Conservation (phyloP, 2,113 vertebrate species). For the chimpanzee (Pan troglodytes) region NHGRI_mPanTro3-v2.1_pri NC_072411.2:82405501-82406000, state of each 20-base stretch:
- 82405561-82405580: background rate
- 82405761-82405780: background rate
- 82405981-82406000: background rate
- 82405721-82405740: background rate
- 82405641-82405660: background rate
- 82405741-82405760: background rate
- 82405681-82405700: background rate
- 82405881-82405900: background rate
- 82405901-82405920: background rate
- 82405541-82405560: background rate
- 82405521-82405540: background rate
- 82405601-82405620: background rate
- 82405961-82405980: rapidly evolving
- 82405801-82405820: background rate
- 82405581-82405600: background rate
- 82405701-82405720: background rate
- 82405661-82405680: background rate
- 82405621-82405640: background rate
- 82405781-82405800: background rate
- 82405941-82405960: background rate
- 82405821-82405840: background rate
- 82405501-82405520: background rate
- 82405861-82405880: background rate
- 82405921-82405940: background rate
- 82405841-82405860: background rate